Evolutionary conservation across 2,888 invertebrate species (phyloP).

Genomic region (Lydus trimaculatus): DNA sequence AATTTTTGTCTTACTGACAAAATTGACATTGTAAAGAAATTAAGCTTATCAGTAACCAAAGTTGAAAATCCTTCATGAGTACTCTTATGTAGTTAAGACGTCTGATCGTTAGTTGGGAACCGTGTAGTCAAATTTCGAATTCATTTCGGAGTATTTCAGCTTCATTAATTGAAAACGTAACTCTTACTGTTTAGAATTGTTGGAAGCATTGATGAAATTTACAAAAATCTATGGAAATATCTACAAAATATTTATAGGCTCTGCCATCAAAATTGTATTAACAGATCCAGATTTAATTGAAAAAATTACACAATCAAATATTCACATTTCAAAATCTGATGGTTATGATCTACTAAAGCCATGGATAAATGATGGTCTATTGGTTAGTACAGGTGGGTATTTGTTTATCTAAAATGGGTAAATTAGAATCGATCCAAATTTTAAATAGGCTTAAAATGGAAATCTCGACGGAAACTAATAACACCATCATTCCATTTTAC

Average conservation of each 20-base stretch:
- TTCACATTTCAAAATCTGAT: slow-evolving; percentile 44
- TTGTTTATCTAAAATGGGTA: neutral
- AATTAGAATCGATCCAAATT: neutral
- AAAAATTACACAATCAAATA: slow-evolving; percentile 17
- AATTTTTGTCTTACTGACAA: no score
- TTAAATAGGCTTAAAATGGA: slow-evolving; percentile 31
- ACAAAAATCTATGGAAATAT: slow-evolving; percentile 11
- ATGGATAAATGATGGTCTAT: slow-evolving; percentile 56
- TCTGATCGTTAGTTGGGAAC: no score
- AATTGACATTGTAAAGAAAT: no score
- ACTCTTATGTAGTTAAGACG: no score
- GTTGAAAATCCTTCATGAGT: no score
- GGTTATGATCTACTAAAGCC: slow-evolving; percentile 49
- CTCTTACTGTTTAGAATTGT: slow-evolving; percentile 1
- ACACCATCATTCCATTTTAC: slow-evolving; percentile 36
- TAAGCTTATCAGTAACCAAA: no score
- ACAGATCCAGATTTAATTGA: slow-evolving; percentile 22
- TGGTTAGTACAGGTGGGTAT: slow-evolving; percentile 55
- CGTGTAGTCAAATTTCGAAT: no score
- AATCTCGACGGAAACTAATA: slow-evolving; percentile 31
- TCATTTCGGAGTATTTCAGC: no score
- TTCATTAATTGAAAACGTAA: neutral
- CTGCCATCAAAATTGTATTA: slow-evolving; percentile 2
- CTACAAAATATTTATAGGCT: slow-evolving; percentile 17
- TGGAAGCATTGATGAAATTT: slow-evolving; percentile 4